These are phyloP conservation scores for Malthinus seriepunctatus DNA, from an alignment of 2,888 invertebrate genomes.

Conservation along the genomic window DNA sequence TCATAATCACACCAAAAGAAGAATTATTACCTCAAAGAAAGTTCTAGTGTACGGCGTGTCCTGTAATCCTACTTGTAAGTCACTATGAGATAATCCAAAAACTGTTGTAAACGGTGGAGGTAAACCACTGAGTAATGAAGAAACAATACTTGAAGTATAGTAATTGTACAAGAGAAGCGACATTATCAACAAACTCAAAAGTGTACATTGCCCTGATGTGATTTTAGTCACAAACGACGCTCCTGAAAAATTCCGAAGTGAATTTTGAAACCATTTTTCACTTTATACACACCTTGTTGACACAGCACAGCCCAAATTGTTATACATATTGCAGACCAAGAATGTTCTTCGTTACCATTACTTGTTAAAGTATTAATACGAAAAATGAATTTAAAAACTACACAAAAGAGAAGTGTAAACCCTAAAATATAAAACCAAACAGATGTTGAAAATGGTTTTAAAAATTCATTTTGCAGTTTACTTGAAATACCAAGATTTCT, in stretches of 20 bases:
- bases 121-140: slow-evolving; percentile 59
- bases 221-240: slow-evolving; percentile 38
- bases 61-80: slow-evolving; percentile 57
- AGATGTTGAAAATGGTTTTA: slow-evolving; percentile 54
- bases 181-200: slow-evolving; percentile 43
- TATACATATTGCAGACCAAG: slow-evolving; percentile 54
- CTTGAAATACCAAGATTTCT: slow-evolving; percentile 41
- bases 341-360: slow-evolving; percentile 49
- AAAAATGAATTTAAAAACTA: slow-evolving; percentile 48
- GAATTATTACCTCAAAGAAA: slow-evolving; percentile 37
- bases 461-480: slow-evolving; percentile 51
- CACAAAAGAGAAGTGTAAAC: slow-evolving; percentile 46
- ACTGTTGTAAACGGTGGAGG: slow-evolving; percentile 58
- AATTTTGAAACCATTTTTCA: background rate
- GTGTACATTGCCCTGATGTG: slow-evolving; percentile 42
- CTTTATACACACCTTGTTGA: slow-evolving; percentile 32
- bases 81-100: slow-evolving; percentile 58
- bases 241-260: slow-evolving; percentile 31
- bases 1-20: background rate
- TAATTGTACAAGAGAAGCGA: slow-evolving; percentile 60
- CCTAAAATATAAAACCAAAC: slow-evolving; percentile 54
- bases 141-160: slow-evolving; percentile 64
- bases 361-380: slow-evolving; percentile 36
- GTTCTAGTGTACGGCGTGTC: slow-evolving; percentile 57
- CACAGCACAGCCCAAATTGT: slow-evolving; percentile 38